Percentiles rank a stretch among this genome's conserved stretches.
Conservation (phyloP, 2,888 invertebrate genomes). For the Orchesella flavescens region DNA sequence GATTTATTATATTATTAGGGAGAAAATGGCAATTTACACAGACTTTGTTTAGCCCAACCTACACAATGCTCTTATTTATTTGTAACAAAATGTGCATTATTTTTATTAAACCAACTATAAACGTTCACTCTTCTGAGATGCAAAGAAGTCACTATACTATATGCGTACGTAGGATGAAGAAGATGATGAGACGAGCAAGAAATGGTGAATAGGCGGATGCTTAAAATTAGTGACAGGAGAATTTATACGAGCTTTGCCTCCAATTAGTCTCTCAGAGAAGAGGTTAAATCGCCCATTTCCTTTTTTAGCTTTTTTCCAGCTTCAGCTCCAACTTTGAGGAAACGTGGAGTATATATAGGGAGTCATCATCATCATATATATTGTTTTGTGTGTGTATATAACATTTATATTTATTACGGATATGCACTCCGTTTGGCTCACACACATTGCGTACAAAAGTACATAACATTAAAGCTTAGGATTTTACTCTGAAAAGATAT, state of each 20-base stretch:
- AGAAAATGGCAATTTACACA: constrained; percentile 39
- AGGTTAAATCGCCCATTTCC: constrained; percentile 65
- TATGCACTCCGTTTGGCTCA: neutral
- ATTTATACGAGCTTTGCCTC: constrained; percentile 62
- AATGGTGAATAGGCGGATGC: constrained; percentile 65
- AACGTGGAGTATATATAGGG: neutral
- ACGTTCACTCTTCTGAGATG: neutral
- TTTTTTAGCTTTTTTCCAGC: constrained; percentile 58
- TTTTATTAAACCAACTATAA: neutral
- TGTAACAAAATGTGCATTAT: neutral
- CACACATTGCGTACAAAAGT: constrained; percentile 25
- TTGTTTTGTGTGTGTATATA: neutral
- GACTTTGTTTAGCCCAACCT: neutral
- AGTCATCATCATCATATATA: neutral
- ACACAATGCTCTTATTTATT: neutral
- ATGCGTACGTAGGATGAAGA: neutral
- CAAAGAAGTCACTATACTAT: too few relatives aligned
- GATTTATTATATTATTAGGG: constrained; percentile 30
- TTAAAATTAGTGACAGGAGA: constrained; percentile 66
- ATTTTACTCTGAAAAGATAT: neutral
- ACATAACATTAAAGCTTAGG: constrained; percentile 23
- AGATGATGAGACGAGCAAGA: neutral
- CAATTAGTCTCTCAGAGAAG: constrained; percentile 58
- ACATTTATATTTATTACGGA: neutral
- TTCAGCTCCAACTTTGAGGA: constrained; percentile 18